These are phyloP conservation scores for Neocrepidodera transversa DNA, from an alignment of 2,888 invertebrate genomes.

Conservation along the genomic window DNA sequence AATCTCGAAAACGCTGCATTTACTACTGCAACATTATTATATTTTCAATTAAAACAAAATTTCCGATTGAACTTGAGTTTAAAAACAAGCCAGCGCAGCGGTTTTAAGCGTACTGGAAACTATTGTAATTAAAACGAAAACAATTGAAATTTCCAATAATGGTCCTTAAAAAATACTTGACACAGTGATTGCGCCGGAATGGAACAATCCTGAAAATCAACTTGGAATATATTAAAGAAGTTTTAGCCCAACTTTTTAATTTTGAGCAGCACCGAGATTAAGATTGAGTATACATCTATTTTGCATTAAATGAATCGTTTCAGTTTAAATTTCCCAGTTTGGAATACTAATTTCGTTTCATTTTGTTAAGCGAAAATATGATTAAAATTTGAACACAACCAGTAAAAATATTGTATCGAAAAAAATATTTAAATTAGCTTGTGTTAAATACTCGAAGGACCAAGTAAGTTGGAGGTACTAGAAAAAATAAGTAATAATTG, in stretches of 20 bases:
- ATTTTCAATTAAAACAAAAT: conserved; percentile 26
- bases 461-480: no score
- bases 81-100: conserved; percentile 29
- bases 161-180: conserved; percentile 39
- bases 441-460: no score
- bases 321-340: no score
- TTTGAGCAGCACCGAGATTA: conserved; percentile 31
- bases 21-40: conserved; percentile 1
- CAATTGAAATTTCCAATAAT: conserved; percentile 45
- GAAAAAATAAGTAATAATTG: no score
- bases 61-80: conserved; percentile 9
- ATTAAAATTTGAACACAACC: no score
- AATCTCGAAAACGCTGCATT: no score
- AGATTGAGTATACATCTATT: conserved; percentile 39
- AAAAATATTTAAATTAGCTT: no score
- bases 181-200: conserved; percentile 33
- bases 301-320: no score
- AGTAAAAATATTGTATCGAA: no score
- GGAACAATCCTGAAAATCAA: conserved; percentile 26
- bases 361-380: no score
- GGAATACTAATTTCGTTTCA: no score
- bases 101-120: conserved; percentile 36
- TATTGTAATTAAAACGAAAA: conserved; percentile 44
- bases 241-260: conserved; percentile 40
- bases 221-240: conserved; percentile 42